phyloP scores from a whole-genome alignment of 2,888 invertebrate species.

The Aspidiotus rigidus region DNA sequence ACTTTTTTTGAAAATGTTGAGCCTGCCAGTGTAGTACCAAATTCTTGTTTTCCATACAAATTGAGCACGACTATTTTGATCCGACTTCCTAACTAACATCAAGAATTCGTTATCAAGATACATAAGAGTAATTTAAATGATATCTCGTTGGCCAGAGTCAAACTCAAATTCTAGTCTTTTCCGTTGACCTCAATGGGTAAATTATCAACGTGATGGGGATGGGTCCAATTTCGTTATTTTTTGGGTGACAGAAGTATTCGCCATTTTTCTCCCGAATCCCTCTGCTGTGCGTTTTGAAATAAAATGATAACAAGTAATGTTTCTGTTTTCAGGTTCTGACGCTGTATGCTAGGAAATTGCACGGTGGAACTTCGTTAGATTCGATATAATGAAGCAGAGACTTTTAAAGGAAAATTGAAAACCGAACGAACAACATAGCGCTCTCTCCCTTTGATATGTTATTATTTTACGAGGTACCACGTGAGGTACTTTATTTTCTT shows the following conservation, averaged over 20 bases:
- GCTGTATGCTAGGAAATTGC: slow-evolving; percentile 26
- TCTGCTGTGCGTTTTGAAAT: neutral
- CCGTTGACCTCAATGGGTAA: too few relatives aligned
- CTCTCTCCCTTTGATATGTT: neutral
- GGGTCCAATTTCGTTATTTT: neutral
- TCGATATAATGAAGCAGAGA: slow-evolving; percentile 7
- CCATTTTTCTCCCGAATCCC: neutral
- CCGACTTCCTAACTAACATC: too few relatives aligned
- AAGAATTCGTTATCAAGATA: too few relatives aligned
- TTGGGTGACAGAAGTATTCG: neutral
- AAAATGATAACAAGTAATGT: neutral
- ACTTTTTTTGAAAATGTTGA: too few relatives aligned
- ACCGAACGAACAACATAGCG: neutral
- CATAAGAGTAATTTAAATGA: too few relatives aligned
- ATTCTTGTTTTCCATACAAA: too few relatives aligned
- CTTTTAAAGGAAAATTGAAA: neutral
- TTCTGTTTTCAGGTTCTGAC: slow-evolving; percentile 23
- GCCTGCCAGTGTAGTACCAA: too few relatives aligned
- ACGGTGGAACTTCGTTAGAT: slow-evolving; percentile 25
- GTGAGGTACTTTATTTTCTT: neutral
- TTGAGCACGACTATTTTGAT: too few relatives aligned
- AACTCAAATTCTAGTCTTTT: too few relatives aligned
- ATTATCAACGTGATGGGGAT: too few relatives aligned
- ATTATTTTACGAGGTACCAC: neutral
- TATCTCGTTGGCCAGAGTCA: too few relatives aligned